Percentiles rank a stretch among this genome's conserved stretches.
Evolutionary conservation across 2,113 vertebrate genomes (phyloP).

Genomic region (Suricata suricatta): DNA sequence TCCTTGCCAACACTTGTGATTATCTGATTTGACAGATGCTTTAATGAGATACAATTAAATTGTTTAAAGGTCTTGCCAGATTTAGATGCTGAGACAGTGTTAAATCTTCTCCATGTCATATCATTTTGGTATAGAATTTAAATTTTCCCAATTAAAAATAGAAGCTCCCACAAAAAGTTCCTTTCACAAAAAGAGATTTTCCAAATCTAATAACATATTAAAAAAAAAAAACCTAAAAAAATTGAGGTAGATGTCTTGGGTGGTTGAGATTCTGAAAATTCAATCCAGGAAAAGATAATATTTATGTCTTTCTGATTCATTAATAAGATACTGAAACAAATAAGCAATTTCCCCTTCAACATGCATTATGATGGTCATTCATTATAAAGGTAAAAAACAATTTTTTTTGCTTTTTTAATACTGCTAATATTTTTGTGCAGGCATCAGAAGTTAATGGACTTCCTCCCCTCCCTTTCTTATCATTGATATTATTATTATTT

Average conservation of each 20-base stretch:
- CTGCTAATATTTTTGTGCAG: neutral
- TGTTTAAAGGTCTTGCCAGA: neutral
- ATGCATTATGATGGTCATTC: constrained; percentile 63
- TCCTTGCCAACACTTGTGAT: neutral
- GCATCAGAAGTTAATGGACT: neutral
- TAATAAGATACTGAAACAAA: constrained; percentile 72
- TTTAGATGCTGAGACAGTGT: neutral
- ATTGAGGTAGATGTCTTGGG: constrained; percentile 29
- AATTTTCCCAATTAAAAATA: neutral
- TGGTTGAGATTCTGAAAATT: constrained; percentile 55
- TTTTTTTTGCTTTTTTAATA: neutral
- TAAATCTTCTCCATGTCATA: neutral
- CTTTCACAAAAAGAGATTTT: neutral
- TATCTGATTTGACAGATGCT: neutral
- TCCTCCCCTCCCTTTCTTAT: neutral
- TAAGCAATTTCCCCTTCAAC: constrained; percentile 23
- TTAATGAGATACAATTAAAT: neutral
- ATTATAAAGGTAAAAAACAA: constrained; percentile 53
- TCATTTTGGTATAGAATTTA: neutral
- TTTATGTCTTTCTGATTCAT: constrained; percentile 79
- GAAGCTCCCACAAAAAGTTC: neutral
- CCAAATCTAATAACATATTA: neutral
- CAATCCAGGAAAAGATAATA: constrained; percentile 73
- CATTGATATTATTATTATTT: neutral
- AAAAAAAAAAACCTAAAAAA: neutral